Evolutionary conservation across 2,888 invertebrate species (phyloP).

Genomic region (Crocallis elinguaria): DNA sequence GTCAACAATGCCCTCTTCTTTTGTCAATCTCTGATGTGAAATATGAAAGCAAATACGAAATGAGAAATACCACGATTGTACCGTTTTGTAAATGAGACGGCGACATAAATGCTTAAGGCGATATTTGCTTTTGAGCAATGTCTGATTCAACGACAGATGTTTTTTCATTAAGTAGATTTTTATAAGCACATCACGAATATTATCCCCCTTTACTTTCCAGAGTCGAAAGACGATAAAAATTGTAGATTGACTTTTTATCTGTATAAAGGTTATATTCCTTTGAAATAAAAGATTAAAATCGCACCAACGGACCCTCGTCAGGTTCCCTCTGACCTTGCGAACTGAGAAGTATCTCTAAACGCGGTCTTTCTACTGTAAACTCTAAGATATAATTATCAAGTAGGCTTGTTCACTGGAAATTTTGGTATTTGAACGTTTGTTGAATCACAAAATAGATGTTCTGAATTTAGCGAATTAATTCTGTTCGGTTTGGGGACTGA

Average conservation of each 20-base stretch:
- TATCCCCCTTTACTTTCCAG: slow-evolving; percentile 6
- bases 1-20: slow-evolving; percentile 44
- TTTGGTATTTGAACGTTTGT: slow-evolving; percentile 39
- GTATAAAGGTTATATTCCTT: slow-evolving; percentile 28
- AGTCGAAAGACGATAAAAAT: slow-evolving; percentile 15
- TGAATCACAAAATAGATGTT: slow-evolving; percentile 40
- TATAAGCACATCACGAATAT: slow-evolving; percentile 7
- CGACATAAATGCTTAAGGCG: slow-evolving; percentile 33
- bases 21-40: slow-evolving; percentile 40
- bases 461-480: slow-evolving; percentile 15
- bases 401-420: slow-evolving; percentile 42
- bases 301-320: slow-evolving; percentile 60
- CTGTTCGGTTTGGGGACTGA: slow-evolving; percentile 14
- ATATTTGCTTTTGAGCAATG: slow-evolving; percentile 8
- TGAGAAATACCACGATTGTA: slow-evolving; percentile 23
- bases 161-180: slow-evolving; percentile 10
- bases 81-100: slow-evolving; percentile 33
- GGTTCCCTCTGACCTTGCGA: slow-evolving; percentile 45
- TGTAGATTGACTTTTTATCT: slow-evolving; percentile 18
- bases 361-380: slow-evolving; percentile 45
- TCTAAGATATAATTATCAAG: slow-evolving; percentile 50
- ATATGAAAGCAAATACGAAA: slow-evolving; percentile 32
- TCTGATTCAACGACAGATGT: slow-evolving; percentile 8
- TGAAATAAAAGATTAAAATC: slow-evolving; percentile 56
- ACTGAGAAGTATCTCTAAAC: slow-evolving; percentile 23